A percentile compares a stretch with the other conserved stretches of the same genome.
These are phyloP conservation scores for Pionites leucogaster DNA, from an alignment of 2,113 vertebrate genomes.

Conservation along the genomic window DNA sequence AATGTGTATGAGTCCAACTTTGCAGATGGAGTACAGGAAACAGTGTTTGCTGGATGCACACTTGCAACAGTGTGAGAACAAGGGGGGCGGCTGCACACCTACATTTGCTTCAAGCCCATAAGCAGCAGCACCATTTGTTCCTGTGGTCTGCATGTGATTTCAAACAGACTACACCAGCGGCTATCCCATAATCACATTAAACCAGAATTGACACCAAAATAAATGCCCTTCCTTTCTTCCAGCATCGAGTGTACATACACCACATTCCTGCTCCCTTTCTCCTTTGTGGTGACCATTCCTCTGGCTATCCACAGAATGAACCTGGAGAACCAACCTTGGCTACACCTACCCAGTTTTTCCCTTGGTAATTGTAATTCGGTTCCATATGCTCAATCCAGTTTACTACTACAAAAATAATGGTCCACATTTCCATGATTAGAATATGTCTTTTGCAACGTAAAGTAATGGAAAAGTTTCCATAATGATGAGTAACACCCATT, in stretches of 20 bases:
- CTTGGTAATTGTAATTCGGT: neutral
- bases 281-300: neutral
- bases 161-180: neutral
- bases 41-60: rapidly evolving
- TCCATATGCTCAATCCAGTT: neutral
- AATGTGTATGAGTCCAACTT: rapidly evolving
- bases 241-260: neutral
- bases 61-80: rapidly evolving
- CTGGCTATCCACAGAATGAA: neutral
- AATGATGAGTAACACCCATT: neutral
- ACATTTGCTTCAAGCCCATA: rapidly evolving
- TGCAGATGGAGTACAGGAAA: neutral
- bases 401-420: neutral
- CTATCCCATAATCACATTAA: neutral
- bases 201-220: neutral
- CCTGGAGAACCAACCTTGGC: neutral
- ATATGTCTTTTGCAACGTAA: neutral
- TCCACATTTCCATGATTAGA: neutral
- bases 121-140: neutral
- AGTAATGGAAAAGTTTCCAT: neutral
- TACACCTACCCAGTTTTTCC: neutral
- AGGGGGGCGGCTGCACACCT: neutral
- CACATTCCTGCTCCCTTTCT: neutral
- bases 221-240: neutral
- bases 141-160: neutral